These are phyloP conservation scores for Diadophis punctatus DNA, from an alignment of 2,113 vertebrate species.

Conservation along the genomic window DNA sequence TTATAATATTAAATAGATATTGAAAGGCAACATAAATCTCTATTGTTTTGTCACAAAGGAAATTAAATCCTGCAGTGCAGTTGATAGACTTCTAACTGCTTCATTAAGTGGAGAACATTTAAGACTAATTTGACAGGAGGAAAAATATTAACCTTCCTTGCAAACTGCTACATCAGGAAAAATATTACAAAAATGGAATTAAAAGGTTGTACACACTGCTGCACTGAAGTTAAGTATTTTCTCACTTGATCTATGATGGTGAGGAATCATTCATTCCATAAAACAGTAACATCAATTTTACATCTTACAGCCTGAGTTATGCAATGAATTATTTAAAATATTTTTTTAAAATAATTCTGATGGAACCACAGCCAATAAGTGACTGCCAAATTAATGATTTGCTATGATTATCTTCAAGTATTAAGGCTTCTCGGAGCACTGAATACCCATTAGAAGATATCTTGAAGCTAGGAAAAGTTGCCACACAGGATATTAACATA, in stretches of 20 bases:
- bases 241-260: not conserved
- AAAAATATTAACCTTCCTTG: not conserved
- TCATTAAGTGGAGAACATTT: not conserved
- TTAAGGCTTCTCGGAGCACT: not conserved
- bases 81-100: not conserved
- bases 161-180: not conserved
- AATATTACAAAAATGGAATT: not conserved
- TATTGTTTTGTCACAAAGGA: not conserved
- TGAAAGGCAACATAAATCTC: not conserved
- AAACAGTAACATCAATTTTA: not conserved
- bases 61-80: not conserved
- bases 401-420: not conserved
- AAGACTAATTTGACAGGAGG: not conserved
- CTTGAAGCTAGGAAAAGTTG: not conserved
- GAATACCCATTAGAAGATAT: not conserved
- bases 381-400: not conserved
- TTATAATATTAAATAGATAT: not conserved
- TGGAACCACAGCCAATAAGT: not conserved
- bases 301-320: not conserved
- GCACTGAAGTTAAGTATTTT: not conserved
- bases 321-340: not conserved
- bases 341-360: not conserved
- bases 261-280: not conserved
- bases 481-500: not conserved
- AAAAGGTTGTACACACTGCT: not conserved